Conservation (phyloP, 2,113 vertebrate genomes). For the Sylvilagus bachmani region DNA sequence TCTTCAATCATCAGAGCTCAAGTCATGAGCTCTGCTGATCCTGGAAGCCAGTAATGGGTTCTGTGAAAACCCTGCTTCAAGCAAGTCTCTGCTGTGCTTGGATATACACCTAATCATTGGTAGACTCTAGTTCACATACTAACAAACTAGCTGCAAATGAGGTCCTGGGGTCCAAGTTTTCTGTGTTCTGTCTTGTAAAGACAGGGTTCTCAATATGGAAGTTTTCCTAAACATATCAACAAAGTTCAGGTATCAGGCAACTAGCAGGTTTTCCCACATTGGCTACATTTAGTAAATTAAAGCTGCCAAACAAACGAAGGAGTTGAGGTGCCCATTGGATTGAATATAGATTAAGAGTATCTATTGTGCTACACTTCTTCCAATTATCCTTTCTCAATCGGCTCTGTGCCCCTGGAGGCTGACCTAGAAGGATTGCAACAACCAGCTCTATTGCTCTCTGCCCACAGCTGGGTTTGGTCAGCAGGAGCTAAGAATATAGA, state of each 20-base stretch:
- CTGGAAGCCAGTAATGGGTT: background rate
- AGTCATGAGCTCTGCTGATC: background rate
- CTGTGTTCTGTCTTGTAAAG: background rate
- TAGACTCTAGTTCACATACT: background rate
- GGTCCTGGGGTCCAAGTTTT: background rate
- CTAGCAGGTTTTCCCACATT: background rate
- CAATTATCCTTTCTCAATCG: background rate
- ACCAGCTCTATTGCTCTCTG: background rate
- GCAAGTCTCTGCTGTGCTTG: background rate
- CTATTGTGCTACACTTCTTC: background rate
- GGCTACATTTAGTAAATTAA: conserved; percentile 28
- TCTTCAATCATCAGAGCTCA: background rate
- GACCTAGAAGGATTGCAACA: background rate
- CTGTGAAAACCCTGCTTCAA: background rate
- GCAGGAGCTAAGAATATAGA: background rate
- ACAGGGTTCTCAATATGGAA: background rate
- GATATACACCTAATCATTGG: background rate
- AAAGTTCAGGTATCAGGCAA: background rate
- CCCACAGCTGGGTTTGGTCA: background rate
- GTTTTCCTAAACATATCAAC: background rate
- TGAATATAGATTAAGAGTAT: background rate
- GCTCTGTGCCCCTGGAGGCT: background rate
- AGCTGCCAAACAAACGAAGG: background rate
- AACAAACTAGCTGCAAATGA: background rate
- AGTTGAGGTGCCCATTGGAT: background rate